Percentiles rank a stretch among this genome's conserved stretches.
Evolutionary conservation across 2,113 vertebrate species (phyloP).

Genomic region (Mirza zaza): DNA sequence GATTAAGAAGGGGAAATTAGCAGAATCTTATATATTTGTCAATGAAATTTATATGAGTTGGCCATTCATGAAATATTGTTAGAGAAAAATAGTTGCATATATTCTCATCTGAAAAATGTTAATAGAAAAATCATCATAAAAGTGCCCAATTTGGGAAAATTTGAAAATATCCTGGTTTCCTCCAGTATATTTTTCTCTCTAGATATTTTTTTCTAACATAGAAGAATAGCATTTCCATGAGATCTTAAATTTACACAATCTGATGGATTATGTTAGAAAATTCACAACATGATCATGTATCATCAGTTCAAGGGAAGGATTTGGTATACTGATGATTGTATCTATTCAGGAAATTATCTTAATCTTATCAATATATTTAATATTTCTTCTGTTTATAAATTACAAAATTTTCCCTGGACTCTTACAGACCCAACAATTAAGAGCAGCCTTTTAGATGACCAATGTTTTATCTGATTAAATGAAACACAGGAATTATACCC

Average conservation of each 20-base stretch:
- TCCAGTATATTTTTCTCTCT: not conserved
- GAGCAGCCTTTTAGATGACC: not conserved
- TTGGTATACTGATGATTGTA: accelerated
- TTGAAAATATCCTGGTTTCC: not conserved
- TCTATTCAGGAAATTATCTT: not conserved
- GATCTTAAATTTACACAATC: not conserved
- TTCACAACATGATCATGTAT: too few relatives aligned
- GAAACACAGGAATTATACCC: not conserved
- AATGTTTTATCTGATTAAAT: not conserved
- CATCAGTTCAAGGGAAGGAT: not conserved
- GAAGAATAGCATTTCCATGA: not conserved
- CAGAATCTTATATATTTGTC: not conserved
- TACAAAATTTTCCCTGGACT: not conserved
- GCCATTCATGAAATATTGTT: not conserved
- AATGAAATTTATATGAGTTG: not conserved
- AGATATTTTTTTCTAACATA: not conserved
- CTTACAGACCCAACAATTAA: not conserved
- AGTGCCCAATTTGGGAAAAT: not conserved
- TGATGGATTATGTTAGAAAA: not conserved
- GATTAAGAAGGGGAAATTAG: not conserved
- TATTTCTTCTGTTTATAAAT: not conserved
- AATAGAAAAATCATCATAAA: not conserved
- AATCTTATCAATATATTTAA: not conserved
- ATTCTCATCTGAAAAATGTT: not conserved
- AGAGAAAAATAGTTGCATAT: not conserved